Percentiles rank a stretch among this genome's conserved stretches.
These are phyloP conservation scores for Loxodonta africana DNA, from an alignment of 2,113 vertebrate species.

Conservation along the genomic window DNA sequence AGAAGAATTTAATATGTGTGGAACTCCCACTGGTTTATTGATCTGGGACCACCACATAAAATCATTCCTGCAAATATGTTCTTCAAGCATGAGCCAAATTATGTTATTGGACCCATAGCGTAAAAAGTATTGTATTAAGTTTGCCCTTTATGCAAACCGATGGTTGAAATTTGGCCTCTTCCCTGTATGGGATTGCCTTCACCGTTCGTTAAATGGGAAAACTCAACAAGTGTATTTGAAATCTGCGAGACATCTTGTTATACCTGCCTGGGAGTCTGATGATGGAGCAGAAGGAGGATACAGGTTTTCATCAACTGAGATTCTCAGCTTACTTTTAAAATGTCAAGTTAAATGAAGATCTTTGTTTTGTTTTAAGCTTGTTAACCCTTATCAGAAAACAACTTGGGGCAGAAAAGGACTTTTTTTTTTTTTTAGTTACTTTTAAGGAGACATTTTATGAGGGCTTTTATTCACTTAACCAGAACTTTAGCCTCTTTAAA, in stretches of 20 bases:
- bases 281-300: background rate
- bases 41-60: background rate
- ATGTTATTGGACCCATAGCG: background rate
- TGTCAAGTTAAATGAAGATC: conserved; percentile 36
- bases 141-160: conserved; percentile 6
- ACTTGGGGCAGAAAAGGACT: background rate
- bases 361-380: conserved; percentile 25
- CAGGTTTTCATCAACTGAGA: background rate
- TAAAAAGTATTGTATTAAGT: background rate
- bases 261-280: background rate
- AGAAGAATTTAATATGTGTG: background rate
- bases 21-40: background rate
- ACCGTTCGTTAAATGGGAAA: background rate
- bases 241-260: conserved; percentile 18
- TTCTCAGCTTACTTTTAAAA: conserved; percentile 45
- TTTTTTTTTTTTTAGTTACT: background rate
- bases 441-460: background rate
- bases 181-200: background rate
- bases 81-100: background rate
- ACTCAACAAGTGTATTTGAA: background rate
- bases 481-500: background rate
- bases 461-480: conserved; percentile 10
- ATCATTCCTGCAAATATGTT: background rate
- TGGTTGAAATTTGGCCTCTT: background rate
- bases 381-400: conserved; percentile 63